Evolutionary conservation across 2,113 vertebrate species (phyloP).

Genomic region (Hyaena hyaena): DNA sequence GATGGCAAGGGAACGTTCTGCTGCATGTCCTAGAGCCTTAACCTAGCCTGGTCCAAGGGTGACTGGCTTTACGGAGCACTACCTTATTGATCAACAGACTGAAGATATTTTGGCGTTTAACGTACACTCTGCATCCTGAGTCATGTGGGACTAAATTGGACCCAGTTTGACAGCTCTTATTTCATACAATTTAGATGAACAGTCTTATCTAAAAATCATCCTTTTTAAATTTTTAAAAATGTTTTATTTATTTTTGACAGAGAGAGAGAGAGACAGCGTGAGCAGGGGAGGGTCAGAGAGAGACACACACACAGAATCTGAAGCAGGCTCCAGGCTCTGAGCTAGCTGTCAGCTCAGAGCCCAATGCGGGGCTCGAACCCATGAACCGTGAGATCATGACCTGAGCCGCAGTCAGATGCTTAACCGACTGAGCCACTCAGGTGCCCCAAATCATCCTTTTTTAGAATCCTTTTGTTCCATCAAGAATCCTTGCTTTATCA

Average conservation of each 20-base stretch:
- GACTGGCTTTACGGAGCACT: neutral
- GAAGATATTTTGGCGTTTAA: neutral
- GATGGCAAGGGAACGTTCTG: neutral
- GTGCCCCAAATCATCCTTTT: neutral
- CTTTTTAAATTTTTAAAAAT: neutral
- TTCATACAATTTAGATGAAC: slow-evolving; percentile 1
- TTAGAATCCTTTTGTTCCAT: neutral
- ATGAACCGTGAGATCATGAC: too few relatives aligned
- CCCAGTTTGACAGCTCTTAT: neutral
- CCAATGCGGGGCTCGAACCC: too few relatives aligned
- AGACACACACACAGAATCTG: too few relatives aligned
- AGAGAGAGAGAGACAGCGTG: too few relatives aligned
- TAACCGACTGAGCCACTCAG: too few relatives aligned
- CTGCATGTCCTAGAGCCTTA: neutral
- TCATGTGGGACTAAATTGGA: neutral
- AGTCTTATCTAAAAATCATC: neutral
- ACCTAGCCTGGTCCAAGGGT: neutral
- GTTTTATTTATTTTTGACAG: too few relatives aligned
- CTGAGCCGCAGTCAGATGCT: too few relatives aligned
- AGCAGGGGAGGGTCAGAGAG: too few relatives aligned
- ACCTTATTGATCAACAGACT: neutral
- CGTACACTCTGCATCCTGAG: neutral
- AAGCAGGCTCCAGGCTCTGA: too few relatives aligned
- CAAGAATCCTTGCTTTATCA: slow-evolving; percentile 6
- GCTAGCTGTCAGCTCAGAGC: too few relatives aligned